Conservation (phyloP, 2,888 invertebrate genomes). For the Eretmocerus hayati region DNA sequence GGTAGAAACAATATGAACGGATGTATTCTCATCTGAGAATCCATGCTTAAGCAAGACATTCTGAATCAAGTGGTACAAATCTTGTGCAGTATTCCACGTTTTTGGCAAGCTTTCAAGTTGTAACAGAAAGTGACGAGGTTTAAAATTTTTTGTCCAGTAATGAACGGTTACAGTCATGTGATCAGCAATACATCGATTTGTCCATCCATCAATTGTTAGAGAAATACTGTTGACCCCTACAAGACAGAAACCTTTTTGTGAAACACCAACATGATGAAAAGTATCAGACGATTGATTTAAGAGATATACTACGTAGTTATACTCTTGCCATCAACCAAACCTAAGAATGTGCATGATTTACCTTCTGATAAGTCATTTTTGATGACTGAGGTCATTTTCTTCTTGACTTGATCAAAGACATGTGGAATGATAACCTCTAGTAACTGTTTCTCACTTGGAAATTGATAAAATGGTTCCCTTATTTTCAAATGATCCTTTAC, state of each 20-base stretch:
- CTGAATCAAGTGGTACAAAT: constrained; percentile 20
- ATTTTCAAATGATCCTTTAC: constrained; percentile 10
- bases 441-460: constrained; percentile 20
- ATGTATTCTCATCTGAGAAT: constrained; percentile 12
- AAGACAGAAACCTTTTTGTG: neutral
- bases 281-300: neutral
- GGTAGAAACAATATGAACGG: constrained; percentile 16
- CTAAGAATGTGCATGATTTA: neutral
- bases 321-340: neutral
- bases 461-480: constrained; percentile 18
- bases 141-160: constrained; percentile 20
- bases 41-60: constrained; percentile 20
- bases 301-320: neutral
- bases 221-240: constrained; percentile 17
- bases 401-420: constrained; percentile 21
- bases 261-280: neutral
- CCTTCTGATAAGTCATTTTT: constrained; percentile 18
- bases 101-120: constrained; percentile 20
- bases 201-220: constrained; percentile 23
- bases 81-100: constrained; percentile 20
- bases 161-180: constrained; percentile 22
- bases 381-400: constrained; percentile 12
- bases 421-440: constrained; percentile 19
- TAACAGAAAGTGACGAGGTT: constrained; percentile 16
- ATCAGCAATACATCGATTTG: constrained; percentile 15